These are phyloP conservation scores for Ageneiosus marmoratus DNA, from an alignment of 2,113 vertebrate species.

Conservation along the genomic window DNA sequence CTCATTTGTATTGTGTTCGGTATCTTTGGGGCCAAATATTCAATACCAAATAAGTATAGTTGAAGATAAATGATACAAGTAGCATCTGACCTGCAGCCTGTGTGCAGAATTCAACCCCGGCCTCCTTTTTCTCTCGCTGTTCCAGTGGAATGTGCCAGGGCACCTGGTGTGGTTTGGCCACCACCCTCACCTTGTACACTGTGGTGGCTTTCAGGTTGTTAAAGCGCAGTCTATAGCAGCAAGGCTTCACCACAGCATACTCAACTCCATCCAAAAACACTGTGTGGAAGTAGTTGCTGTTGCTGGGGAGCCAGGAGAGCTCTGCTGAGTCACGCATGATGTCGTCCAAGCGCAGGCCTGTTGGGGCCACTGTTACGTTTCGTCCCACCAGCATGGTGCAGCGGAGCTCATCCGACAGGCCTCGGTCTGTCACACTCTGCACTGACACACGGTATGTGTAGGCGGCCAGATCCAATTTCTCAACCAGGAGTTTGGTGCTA, in stretches of 20 bases:
- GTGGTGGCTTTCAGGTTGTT: slow-evolving; percentile 85
- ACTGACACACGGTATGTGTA: slow-evolving; percentile 88
- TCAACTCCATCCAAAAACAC: slow-evolving; percentile 92
- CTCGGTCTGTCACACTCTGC: slow-evolving; percentile 84
- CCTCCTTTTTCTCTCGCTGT: slow-evolving; percentile 91
- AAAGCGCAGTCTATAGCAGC: slow-evolving; percentile 85
- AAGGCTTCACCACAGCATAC: slow-evolving; percentile 80
- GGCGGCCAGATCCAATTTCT: slow-evolving; percentile 87
- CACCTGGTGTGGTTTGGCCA: slow-evolving; percentile 92
- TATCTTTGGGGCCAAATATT: background rate
- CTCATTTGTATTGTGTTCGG: too few relatives aligned
- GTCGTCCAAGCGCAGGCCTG: slow-evolving; percentile 84
- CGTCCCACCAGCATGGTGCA: slow-evolving; percentile 92
- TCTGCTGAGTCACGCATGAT: slow-evolving; percentile 88
- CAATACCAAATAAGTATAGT: background rate
- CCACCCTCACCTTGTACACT: slow-evolving; percentile 87
- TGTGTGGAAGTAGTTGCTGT: slow-evolving; percentile 94
- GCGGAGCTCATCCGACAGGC: slow-evolving; percentile 86
- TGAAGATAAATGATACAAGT: background rate
- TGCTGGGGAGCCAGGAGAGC: slow-evolving; percentile 92
- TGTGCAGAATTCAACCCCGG: slow-evolving; percentile 90
- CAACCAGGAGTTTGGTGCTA: slow-evolving; percentile 87
- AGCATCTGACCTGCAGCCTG: slow-evolving; percentile 87
- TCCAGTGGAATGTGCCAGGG: slow-evolving; percentile 97
- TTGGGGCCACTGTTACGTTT: slow-evolving; percentile 89